Conservation (phyloP, 2,888 invertebrate species). For the Ramazzottius varieornatus region DNA sequence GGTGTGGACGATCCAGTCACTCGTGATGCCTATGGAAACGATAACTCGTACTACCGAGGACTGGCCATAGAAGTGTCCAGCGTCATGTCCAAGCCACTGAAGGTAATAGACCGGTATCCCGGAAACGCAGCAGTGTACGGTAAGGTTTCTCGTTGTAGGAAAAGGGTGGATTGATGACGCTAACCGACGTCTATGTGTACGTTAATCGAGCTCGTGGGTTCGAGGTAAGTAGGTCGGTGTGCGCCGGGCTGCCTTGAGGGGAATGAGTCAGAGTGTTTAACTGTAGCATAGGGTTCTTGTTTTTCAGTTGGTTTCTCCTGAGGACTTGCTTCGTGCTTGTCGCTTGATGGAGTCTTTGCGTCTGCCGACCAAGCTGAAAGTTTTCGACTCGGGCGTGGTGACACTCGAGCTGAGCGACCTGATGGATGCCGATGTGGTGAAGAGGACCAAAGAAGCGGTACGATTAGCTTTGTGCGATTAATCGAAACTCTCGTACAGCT, state of each 20-base stretch:
- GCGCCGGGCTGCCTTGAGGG: neutral
- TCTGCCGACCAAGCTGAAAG: slow-evolving; percentile 10
- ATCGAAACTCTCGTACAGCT: too few relatives aligned
- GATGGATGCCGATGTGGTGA: neutral
- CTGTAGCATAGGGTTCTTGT: slow-evolving; percentile 5
- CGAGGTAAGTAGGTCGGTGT: slow-evolving; percentile 30
- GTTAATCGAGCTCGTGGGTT: slow-evolving; percentile 84
- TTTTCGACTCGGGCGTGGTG: neutral
- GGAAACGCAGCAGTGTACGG: too few relatives aligned
- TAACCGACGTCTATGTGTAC: slow-evolving; percentile 86
- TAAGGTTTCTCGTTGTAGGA: slow-evolving; percentile 32
- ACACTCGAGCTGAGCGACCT: neutral
- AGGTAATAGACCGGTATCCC: slow-evolving; percentile 36
- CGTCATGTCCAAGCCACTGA: slow-evolving; percentile 50
- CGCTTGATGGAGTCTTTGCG: slow-evolving; percentile 32
- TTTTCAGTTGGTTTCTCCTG: slow-evolving; percentile 54
- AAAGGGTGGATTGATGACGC: slow-evolving; percentile 78
- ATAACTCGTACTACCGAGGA: slow-evolving; percentile 53
- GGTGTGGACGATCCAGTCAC: slow-evolving; percentile 96
- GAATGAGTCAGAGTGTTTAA: neutral
- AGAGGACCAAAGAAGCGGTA: neutral
- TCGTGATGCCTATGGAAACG: slow-evolving; percentile 56
- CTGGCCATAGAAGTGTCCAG: slow-evolving; percentile 59
- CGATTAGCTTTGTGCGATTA: too few relatives aligned
- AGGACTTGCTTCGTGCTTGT: slow-evolving; percentile 79